Evolutionary conservation across 2,797 vertebrate genomes (phyloP).

Genomic region (Sebastes taczanowskii): DNA sequence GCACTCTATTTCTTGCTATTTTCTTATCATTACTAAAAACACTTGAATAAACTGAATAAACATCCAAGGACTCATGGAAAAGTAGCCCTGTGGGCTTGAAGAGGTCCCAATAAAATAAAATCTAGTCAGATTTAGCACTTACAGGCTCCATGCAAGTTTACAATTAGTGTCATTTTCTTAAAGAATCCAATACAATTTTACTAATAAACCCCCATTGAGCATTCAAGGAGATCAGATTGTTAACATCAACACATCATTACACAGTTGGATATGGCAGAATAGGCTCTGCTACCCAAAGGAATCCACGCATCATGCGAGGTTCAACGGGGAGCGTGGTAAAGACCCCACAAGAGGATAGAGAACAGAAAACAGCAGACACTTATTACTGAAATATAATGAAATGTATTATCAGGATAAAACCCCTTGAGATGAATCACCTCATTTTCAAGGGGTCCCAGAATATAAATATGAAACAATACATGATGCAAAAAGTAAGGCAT

Average conservation of each 20-base stretch:
- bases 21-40: not conserved
- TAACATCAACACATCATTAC: slow-evolving; percentile 25
- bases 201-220: not conserved
- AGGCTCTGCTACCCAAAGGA: not conserved
- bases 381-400: slow-evolving; percentile 1
- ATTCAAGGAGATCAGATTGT: not conserved
- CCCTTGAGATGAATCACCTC: too few species aligned
- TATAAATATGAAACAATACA: slow-evolving; percentile 9
- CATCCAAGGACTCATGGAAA: not conserved
- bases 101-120: not conserved
- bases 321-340: not conserved
- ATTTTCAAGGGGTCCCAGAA: too few species aligned
- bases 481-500: slow-evolving; percentile 14
- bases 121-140: not conserved
- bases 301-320: not conserved
- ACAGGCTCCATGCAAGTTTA: not conserved
- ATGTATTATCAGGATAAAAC: too few species aligned
- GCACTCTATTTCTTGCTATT: not conserved
- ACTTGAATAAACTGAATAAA: not conserved
- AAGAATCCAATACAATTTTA: not conserved
- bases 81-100: not conserved
- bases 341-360: not conserved
- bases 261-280: slow-evolving; percentile 13
- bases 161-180: not conserved
- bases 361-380: slow-evolving; percentile 27